Evolutionary conservation across 2,888 invertebrate genomes (phyloP).

Genomic region (Tetragonula carbonaria): DNA sequence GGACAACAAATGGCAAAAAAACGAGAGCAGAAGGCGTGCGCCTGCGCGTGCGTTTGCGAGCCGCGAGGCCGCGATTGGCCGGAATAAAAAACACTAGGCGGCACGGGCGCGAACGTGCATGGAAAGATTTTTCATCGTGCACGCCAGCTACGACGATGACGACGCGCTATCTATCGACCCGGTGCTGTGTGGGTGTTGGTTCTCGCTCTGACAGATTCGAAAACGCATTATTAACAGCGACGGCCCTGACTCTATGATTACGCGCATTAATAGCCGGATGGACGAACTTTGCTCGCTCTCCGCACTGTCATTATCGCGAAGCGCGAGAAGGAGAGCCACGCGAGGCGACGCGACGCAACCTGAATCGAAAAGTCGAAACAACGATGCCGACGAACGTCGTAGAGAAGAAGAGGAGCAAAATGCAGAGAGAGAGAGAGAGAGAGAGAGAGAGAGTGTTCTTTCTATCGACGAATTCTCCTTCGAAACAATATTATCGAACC

Average conservation of each 20-base stretch:
- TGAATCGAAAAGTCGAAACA: slow-evolving; percentile 17
- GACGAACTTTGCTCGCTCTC: slow-evolving; percentile 79
- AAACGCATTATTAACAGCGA: slow-evolving; percentile 83
- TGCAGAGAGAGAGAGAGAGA: background rate
- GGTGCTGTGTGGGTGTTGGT: slow-evolving; percentile 76
- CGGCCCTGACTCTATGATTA: slow-evolving; percentile 83
- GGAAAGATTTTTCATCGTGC: slow-evolving; percentile 41
- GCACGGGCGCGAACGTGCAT: slow-evolving; percentile 24
- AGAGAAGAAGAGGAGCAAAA: background rate
- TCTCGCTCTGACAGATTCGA: slow-evolving; percentile 77
- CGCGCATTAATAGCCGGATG: slow-evolving; percentile 82
- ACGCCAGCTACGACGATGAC: slow-evolving; percentile 62
- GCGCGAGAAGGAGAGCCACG: slow-evolving; percentile 62
- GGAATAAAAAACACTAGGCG: slow-evolving; percentile 45
- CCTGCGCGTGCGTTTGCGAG: background rate
- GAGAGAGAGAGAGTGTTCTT: background rate
- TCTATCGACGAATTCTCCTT: background rate
- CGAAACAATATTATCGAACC: background rate
- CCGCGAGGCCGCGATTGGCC: slow-evolving; percentile 33
- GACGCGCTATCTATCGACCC: slow-evolving; percentile 66
- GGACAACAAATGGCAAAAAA: slow-evolving; percentile 7
- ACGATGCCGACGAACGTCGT: background rate
- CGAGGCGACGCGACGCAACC: background rate
- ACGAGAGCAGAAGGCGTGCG: slow-evolving; percentile 32
- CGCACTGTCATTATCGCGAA: slow-evolving; percentile 78